These are phyloP conservation scores for Phataginus tetradactyla DNA, from an alignment of 2,797 vertebrate genomes.

Conservation along the genomic window DNA sequence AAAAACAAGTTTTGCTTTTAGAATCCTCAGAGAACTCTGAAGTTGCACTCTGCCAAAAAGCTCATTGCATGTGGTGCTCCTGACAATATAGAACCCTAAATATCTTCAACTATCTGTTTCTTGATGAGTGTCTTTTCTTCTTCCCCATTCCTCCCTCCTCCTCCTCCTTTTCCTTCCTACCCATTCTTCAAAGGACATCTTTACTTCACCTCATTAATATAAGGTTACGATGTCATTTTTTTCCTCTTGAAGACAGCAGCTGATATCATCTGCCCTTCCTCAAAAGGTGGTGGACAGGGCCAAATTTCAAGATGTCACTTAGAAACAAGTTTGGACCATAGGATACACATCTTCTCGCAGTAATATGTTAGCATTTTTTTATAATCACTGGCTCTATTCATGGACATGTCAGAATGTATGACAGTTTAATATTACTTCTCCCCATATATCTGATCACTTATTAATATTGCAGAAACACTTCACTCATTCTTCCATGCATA, in stretches of 20 bases:
- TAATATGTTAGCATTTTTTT: background rate
- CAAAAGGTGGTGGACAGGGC: background rate
- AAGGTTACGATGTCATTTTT: background rate
- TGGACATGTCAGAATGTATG: background rate
- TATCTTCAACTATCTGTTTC: background rate
- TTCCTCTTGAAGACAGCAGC: background rate
- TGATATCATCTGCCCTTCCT: background rate
- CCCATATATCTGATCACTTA: background rate
- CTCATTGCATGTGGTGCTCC: background rate
- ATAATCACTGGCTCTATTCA: background rate
- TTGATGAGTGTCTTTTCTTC: background rate
- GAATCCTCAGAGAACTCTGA: conserved; percentile 29
- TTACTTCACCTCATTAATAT: background rate
- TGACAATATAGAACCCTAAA: background rate
- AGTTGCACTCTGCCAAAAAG: conserved; percentile 2
- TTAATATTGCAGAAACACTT: conserved; percentile 6
- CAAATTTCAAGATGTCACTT: conserved; percentile 54
- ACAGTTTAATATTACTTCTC: conserved; percentile 22
- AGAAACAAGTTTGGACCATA: conserved; percentile 8
- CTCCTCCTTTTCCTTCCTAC: background rate
- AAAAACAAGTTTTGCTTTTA: conserved; percentile 12
- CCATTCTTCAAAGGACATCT: background rate
- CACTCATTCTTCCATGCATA: conserved; percentile 14
- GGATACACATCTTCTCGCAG: background rate
- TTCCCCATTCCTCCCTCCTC: background rate